Conservation (phyloP, 2,888 invertebrate genomes). For the Atethmia centrago region DNA sequence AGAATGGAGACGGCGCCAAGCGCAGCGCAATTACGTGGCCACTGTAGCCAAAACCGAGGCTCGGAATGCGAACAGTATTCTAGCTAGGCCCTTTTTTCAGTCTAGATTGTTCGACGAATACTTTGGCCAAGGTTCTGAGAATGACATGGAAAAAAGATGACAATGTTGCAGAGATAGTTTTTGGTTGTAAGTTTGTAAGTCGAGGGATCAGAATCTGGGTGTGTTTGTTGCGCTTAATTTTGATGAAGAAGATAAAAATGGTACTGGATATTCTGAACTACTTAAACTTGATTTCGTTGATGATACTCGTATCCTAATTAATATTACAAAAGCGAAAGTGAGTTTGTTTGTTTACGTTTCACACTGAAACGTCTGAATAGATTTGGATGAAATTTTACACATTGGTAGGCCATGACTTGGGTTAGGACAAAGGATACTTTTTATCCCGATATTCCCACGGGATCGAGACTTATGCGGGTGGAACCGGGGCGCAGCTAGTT, state of each 20-base stretch:
- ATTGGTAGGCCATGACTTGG: no score
- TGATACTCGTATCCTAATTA: neutral
- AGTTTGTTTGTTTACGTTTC: no score
- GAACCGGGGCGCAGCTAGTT: no score
- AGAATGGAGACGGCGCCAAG: conserved; percentile 87
- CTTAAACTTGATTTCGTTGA: neutral
- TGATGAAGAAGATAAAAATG: neutral
- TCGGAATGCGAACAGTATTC: conserved; percentile 74
- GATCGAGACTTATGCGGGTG: no score
- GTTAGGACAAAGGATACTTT: no score
- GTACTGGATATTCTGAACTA: neutral
- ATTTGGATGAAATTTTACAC: no score
- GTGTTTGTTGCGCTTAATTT: neutral
- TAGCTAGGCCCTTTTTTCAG: conserved; percentile 76
- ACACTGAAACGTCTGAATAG: no score
- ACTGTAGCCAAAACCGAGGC: conserved; percentile 71
- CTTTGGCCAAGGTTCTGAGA: conserved; percentile 70
- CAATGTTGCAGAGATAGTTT: conserved; percentile 57
- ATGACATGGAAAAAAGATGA: conserved; percentile 61
- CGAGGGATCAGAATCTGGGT: conserved; percentile 3
- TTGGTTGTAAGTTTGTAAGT: conserved; percentile 30
- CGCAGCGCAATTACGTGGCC: conserved; percentile 85
- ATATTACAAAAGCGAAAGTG: no score
- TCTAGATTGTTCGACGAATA: conserved; percentile 75
- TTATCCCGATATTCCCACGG: no score